These are phyloP conservation scores for Tympanoctomys barrerae DNA, from an alignment of 2,797 vertebrate genomes.

Conservation along the genomic window DNA sequence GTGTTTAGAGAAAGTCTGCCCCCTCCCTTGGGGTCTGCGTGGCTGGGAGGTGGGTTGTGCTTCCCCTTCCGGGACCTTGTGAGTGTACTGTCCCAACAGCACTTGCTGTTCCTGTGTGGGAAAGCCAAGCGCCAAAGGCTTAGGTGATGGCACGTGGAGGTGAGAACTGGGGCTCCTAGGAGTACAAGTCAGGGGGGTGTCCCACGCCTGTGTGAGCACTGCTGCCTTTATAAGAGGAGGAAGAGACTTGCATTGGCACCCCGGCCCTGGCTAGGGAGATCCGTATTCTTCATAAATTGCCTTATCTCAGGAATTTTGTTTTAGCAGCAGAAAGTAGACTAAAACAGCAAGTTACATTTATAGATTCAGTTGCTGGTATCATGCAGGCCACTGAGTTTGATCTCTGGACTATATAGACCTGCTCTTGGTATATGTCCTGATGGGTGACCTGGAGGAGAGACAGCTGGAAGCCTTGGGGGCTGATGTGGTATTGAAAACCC, in stretches of 20 bases:
- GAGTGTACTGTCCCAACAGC: too few species aligned
- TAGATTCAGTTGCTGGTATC: background rate
- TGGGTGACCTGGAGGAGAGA: too few species aligned
- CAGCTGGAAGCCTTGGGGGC: background rate
- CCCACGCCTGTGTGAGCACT: background rate
- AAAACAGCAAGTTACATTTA: background rate
- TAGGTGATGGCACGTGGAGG: background rate
- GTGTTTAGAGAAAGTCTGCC: rapidly evolving
- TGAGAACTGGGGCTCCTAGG: background rate
- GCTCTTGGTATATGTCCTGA: background rate
- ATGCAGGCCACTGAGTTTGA: background rate
- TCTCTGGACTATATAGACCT: background rate
- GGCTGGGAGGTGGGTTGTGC: background rate
- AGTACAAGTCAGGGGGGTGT: background rate
- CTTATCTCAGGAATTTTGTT: background rate
- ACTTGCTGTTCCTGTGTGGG: background rate
- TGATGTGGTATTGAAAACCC: background rate
- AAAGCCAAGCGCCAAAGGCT: background rate
- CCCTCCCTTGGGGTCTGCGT: background rate
- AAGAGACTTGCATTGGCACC: background rate
- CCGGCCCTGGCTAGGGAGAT: background rate
- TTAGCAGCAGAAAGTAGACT: background rate
- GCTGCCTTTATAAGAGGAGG: background rate
- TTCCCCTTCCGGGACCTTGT: rapidly evolving
- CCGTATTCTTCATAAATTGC: background rate